Base-by-base conservation (phyloP, 1,140 invertebrate species). In the Chironomus tepperi region DNA sequence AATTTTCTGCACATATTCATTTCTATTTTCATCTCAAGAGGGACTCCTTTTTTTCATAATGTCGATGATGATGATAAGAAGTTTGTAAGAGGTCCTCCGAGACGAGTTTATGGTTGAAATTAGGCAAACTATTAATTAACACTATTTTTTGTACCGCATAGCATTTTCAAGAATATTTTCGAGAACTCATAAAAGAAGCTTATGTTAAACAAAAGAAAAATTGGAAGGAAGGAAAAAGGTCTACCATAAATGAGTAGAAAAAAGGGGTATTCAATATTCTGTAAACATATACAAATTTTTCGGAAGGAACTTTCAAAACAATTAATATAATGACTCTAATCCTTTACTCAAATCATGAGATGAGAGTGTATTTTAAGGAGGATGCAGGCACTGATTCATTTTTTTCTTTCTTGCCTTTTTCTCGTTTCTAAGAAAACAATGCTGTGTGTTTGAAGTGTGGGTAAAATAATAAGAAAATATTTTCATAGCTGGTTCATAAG, bases 71-170 rank as follows among this genome's bases (percentile, higher is more conserved):
- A 57, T 57, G n/a, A 57, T 12, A 57, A 57, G 8, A 57, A 57
- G 47, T 57, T 57, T 57, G n/a, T 57, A 15, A 57, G 12, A 57
- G 12, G 9, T 5, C 47, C 47, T n/a, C 15, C 47, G 12, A 57
- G 47, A 57, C 12, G 47, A 57, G 47, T 57, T 57, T 57, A 15
- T 57, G n/a, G n/a, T 57, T 15, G 12, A 57, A n/a, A 57, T 18
- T 5, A 70, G 65, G 65, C 19, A 70, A 70, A 70, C 65, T 70
- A 70, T 70, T 70, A 70, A 70, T 70, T 70, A 70, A 70, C 65
- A 70, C 65, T 70, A 9, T 70, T 70, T 18, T 19, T 70, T 70
- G 16, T 21, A 18, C 7, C 9, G 16, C 2, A 19, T 16, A 21
- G 19, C 18, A 19, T 7, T 16, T 18, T 70, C 7, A 57, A n/a